Percentiles rank a stretch among this genome's conserved stretches.
Evolutionary conservation across 64 coral and sea anemone species (phyloP).

Genomic region (Stichodactyla mertensii): DNA sequence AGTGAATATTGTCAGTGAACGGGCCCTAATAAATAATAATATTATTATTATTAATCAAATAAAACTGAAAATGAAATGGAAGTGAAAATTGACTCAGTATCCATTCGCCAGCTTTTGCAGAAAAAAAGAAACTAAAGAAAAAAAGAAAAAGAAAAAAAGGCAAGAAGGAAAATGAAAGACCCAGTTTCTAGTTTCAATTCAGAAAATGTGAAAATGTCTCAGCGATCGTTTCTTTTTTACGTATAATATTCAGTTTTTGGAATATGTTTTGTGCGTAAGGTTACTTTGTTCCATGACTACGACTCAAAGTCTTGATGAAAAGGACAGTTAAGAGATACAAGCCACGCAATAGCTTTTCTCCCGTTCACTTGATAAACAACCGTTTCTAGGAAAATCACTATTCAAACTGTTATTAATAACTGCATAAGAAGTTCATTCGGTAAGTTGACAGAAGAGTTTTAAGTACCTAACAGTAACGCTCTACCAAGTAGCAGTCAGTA

Average conservation of each 20-base stretch:
- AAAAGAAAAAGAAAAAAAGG: too few species aligned
- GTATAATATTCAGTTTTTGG: not conserved
- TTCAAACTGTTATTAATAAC: slow-evolving; percentile 19
- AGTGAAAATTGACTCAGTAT: too few species aligned
- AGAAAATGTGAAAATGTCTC: not conserved
- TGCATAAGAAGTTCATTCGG: slow-evolving; percentile 19
- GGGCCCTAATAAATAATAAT: too few species aligned
- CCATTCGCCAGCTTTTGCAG: too few species aligned
- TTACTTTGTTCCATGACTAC: not conserved
- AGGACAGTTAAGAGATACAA: not conserved
- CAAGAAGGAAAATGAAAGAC: not conserved
- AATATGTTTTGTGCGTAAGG: not conserved
- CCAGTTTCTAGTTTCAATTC: not conserved
- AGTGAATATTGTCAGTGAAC: too few species aligned
- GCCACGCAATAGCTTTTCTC: not conserved
- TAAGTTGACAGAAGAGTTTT: not conserved
- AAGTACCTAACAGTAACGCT: slow-evolving; percentile 17
- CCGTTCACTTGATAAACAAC: not conserved
- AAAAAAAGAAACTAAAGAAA: too few species aligned
- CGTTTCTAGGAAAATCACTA: slow-evolving; percentile 29
- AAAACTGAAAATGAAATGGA: too few species aligned
- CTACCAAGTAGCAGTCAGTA: not conserved
- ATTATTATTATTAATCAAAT: too few species aligned
- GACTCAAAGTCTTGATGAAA: not conserved
- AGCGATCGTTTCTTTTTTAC: not conserved